Conservation (phyloP, 2,797 vertebrate species). For the Sebastes hopkinsi region DNA sequence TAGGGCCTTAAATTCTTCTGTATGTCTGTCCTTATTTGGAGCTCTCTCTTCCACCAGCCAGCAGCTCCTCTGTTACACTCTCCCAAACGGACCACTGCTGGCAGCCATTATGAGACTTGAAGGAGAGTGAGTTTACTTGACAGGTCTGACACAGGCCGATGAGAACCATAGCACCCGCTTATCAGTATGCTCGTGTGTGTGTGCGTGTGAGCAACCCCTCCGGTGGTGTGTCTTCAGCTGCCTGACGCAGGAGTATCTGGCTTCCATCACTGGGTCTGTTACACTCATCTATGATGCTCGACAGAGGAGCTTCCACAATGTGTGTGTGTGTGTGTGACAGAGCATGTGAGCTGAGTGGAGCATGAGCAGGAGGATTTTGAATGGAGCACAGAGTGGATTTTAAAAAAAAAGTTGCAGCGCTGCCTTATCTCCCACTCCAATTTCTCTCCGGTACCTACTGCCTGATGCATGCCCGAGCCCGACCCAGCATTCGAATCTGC, state of each 20-base stretch:
- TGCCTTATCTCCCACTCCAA: too few relatives aligned
- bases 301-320: too few relatives aligned
- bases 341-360: too few relatives aligned
- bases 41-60: not conserved
- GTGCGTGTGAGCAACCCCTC: not conserved
- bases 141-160: not conserved
- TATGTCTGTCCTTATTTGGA: constrained; percentile 3
- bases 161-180: constrained; percentile 4
- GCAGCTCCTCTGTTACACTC: not conserved
- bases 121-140: not conserved
- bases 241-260: constrained; percentile 36
- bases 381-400: too few relatives aligned
- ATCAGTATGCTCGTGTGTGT: not conserved
- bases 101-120: constrained; percentile 7
- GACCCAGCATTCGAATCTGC: too few relatives aligned
- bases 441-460: too few relatives aligned
- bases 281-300: too few relatives aligned
- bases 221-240: not conserved
- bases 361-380: too few relatives aligned
- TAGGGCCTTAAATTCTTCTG: not conserved
- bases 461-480: too few relatives aligned
- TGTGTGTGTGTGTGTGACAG: too few relatives aligned
- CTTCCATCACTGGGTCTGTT: constrained; percentile 26
- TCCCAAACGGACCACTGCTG: not conserved
- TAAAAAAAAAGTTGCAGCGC: too few relatives aligned